A percentile compares a stretch with the other conserved stretches of the same genome.
These are phyloP conservation scores for Penaeus monodon DNA, from an alignment of 2,888 invertebrate genomes.

Conservation along the genomic window DNA sequence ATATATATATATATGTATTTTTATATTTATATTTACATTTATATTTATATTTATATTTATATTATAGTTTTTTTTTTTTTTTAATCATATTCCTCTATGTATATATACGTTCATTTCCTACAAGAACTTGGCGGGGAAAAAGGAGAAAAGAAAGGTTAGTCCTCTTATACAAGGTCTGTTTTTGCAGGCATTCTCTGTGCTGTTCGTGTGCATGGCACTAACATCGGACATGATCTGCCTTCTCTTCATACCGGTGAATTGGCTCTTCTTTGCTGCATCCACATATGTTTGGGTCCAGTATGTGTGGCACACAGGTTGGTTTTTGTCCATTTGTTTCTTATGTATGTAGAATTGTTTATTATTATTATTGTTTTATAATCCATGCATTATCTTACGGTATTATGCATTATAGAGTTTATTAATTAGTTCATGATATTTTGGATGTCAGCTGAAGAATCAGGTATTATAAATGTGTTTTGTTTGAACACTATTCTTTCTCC, in stretches of 20 bases:
- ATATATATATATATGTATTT: too few species aligned
- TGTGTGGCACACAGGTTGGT: slow-evolving; percentile 93
- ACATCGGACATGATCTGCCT: slow-evolving; percentile 99
- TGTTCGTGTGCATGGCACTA: slow-evolving; percentile 97
- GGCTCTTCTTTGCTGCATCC: slow-evolving; percentile 97
- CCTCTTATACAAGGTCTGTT: slow-evolving; percentile 45
- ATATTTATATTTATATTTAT: too few species aligned
- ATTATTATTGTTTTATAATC: not conserved
- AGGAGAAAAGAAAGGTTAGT: too few species aligned
- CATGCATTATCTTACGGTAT: too few species aligned
- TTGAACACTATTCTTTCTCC: too few species aligned
- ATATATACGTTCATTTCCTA: too few species aligned
- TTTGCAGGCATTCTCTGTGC: slow-evolving; percentile 92
- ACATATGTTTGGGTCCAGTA: slow-evolving; percentile 99
- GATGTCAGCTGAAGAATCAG: too few species aligned
- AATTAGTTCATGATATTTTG: too few species aligned
- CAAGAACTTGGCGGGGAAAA: not conserved
- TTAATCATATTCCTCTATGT: too few species aligned
- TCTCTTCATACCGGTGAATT: slow-evolving; percentile 98
- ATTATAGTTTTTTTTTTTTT: too few species aligned
- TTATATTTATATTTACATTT: not conserved
- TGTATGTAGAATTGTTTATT: not conserved
- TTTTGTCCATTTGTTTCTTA: not conserved
- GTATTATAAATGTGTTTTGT: too few species aligned
- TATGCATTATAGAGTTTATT: too few species aligned